Percentiles rank a stretch among this genome's conserved stretches.
phyloP scores from a whole-genome alignment of 1,140 invertebrate species.

The Parapsyche elsis region DNA sequence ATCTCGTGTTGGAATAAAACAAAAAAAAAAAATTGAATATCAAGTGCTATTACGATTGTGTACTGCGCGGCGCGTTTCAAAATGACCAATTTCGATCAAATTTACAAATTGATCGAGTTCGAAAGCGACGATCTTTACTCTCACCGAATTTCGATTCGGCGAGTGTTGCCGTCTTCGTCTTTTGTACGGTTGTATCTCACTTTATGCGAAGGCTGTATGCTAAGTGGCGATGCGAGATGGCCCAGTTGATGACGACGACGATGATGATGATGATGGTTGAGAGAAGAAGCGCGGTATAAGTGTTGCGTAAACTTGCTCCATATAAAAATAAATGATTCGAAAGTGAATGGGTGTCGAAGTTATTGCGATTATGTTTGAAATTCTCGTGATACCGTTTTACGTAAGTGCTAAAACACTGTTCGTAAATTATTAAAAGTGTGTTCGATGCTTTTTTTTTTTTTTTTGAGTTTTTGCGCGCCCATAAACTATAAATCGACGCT shows the following conservation, averaged over 20 bases:
- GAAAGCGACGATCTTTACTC: constrained; percentile 5
- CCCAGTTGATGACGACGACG: background rate
- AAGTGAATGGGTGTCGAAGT: constrained; percentile 24
- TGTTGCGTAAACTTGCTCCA: constrained; percentile 35
- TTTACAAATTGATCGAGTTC: constrained; percentile 1
- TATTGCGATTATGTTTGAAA: constrained; percentile 9
- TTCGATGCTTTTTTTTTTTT: too few species aligned
- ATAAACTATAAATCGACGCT: too few species aligned
- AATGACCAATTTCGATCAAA: background rate
- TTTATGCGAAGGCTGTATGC: background rate
- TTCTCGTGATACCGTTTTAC: constrained; percentile 3
- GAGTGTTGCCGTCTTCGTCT: background rate
- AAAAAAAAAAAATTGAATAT: background rate
- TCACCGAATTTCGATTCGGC: background rate
- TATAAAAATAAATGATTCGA: constrained; percentile 32
- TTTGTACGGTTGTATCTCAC: background rate
- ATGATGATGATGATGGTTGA: constrained; percentile 11
- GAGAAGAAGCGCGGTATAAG: background rate
- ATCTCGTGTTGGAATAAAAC: background rate
- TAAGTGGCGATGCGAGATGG: background rate
- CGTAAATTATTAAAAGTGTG: too few species aligned
- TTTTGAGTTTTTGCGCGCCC: too few species aligned
- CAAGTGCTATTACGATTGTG: background rate
- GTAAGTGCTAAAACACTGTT: background rate
- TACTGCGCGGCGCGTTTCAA: too few species aligned